Conservation (phyloP, 2,113 vertebrate genomes). For the Puffinus mauretanicus region DNA sequence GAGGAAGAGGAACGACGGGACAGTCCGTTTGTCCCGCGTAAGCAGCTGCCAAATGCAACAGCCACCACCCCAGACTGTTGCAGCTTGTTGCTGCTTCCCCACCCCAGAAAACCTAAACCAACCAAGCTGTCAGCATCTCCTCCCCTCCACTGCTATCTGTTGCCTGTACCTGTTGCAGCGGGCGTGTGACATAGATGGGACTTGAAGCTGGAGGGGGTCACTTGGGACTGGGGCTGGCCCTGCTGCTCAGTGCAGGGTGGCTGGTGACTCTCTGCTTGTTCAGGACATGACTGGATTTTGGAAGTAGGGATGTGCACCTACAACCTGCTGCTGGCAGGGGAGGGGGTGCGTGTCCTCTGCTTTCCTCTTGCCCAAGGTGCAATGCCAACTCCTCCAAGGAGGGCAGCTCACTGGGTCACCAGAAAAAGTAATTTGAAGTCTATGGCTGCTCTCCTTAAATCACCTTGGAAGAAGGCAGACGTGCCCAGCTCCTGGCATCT, state of each 20-base stretch:
- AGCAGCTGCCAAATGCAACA: neutral
- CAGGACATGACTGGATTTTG: neutral
- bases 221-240: neutral
- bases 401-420: neutral
- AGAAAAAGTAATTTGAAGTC: neutral
- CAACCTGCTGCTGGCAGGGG: neutral
- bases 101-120: neutral
- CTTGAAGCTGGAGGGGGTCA: accelerated
- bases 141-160: neutral
- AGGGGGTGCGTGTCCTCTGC: neutral
- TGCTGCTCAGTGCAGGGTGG: neutral
- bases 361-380: neutral
- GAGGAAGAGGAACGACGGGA: accelerated
- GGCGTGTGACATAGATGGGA: neutral
- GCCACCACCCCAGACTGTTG: neutral
- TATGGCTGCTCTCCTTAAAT: neutral
- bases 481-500: conserved; percentile 26
- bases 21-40: neutral
- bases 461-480: conserved; percentile 16
- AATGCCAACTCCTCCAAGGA: accelerated
- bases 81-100: neutral
- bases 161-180: neutral
- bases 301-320: neutral
- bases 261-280: neutral
- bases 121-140: neutral